A percentile compares a stretch with the other conserved stretches of the same genome.
Evolutionary conservation across 2,888 invertebrate species (phyloP).

Genomic region (Caenorhabditis sp.): DNA sequence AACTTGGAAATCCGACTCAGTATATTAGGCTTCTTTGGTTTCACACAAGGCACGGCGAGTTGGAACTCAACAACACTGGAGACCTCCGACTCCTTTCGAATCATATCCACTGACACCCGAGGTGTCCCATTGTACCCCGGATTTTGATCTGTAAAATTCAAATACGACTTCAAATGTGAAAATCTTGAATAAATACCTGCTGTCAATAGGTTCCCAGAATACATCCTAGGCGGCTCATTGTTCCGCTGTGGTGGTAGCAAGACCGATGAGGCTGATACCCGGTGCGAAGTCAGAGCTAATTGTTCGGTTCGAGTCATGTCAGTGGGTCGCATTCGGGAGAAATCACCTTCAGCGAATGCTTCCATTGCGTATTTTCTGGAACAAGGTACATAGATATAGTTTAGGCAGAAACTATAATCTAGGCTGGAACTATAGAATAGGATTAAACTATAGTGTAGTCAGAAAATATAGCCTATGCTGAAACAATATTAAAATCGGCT

Average conservation of each 20-base stretch:
- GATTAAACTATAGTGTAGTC: no score
- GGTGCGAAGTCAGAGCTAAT: slow-evolving; percentile 49
- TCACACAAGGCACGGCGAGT: slow-evolving; percentile 18
- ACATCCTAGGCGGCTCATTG: slow-evolving; percentile 33
- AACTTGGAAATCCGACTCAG: slow-evolving; percentile 16
- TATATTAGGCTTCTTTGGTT: slow-evolving; percentile 2
- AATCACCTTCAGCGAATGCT: slow-evolving; percentile 40
- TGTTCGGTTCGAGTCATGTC: slow-evolving; percentile 59
- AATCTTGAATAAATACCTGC: slow-evolving; percentile 22
- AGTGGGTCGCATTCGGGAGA: slow-evolving; percentile 43
- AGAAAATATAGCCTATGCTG: no score
- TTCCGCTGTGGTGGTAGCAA: slow-evolving; percentile 32
- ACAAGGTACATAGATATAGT: no score
- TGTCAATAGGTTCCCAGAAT: slow-evolving; percentile 44
- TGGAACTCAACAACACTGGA: slow-evolving; percentile 36
- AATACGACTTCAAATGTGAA: neutral
- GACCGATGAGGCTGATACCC: slow-evolving; percentile 49
- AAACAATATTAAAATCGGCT: no score
- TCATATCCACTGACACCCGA: slow-evolving; percentile 43
- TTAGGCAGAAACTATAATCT: no score
- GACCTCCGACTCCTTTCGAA: slow-evolving; percentile 40
- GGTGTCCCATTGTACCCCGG: slow-evolving; percentile 27
- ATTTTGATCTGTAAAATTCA: slow-evolving; percentile 31
- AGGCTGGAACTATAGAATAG: no score
- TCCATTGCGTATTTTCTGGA: slow-evolving; percentile 49